A percentile compares a stretch with the other conserved stretches of the same genome.
phyloP scores from a whole-genome alignment of 2,797 vertebrate species.

The Cirrhinus molitorella region DNA sequence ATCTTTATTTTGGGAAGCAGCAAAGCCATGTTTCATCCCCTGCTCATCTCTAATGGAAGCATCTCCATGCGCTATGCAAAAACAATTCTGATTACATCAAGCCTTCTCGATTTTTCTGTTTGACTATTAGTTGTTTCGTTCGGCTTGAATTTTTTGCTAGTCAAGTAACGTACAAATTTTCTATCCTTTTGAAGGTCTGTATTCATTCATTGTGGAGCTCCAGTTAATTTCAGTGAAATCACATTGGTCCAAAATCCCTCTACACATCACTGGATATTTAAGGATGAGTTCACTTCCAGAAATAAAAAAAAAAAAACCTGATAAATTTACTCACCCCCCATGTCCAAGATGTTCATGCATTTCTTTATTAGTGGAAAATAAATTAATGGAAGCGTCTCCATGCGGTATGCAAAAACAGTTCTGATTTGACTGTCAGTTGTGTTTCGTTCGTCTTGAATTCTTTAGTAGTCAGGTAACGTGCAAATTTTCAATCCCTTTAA shows the following conservation, averaged over 20 bases:
- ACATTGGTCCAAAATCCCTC: too few relatives aligned
- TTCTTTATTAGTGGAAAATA: too few relatives aligned
- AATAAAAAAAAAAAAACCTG: too few relatives aligned
- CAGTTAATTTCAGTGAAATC: too few relatives aligned
- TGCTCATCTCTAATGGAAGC: neutral
- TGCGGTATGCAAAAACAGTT: neutral
- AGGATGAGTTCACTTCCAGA: too few relatives aligned
- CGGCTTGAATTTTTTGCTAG: neutral
- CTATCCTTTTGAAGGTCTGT: too few relatives aligned
- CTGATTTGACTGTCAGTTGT: neutral
- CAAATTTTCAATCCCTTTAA: neutral
- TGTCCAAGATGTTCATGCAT: too few relatives aligned
- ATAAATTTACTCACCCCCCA: too few relatives aligned
- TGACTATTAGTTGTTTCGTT: neutral
- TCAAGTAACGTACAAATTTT: too few relatives aligned
- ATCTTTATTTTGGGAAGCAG: neutral
- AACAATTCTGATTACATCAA: conserved; percentile 13
- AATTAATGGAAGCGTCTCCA: neutral
- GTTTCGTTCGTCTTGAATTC: neutral
- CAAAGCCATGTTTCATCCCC: neutral
- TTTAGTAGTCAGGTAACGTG: neutral
- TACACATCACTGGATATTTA: too few relatives aligned
- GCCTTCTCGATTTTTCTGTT: neutral
- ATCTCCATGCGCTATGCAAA: neutral
- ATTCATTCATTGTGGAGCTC: too few relatives aligned